phyloP scores from a whole-genome alignment of 2,113 vertebrate genomes.

The Entelurus aequoreus region DNA sequence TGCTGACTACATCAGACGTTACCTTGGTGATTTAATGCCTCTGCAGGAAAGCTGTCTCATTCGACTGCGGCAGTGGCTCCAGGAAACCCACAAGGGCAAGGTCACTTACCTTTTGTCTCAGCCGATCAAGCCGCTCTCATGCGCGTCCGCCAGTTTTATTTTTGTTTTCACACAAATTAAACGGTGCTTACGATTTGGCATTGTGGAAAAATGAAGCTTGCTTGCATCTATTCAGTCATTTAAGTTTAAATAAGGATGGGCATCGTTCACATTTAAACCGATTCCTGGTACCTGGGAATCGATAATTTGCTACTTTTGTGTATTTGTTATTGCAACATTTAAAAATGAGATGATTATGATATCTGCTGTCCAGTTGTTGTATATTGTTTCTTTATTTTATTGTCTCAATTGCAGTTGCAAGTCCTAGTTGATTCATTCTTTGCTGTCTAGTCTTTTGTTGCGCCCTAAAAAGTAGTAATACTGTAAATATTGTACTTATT shows the following conservation, averaged over 20 bases:
- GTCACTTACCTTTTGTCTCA: slow-evolving; percentile 62
- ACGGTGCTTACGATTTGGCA: not conserved
- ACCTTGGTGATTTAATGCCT: slow-evolving; percentile 89
- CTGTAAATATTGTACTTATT: too few species aligned
- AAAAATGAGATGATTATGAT: too few species aligned
- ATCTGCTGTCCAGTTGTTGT: too few species aligned
- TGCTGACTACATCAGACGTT: slow-evolving; percentile 93
- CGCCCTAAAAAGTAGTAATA: too few species aligned
- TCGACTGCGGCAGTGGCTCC: slow-evolving; percentile 89
- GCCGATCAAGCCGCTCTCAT: not conserved
- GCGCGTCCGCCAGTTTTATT: not conserved
- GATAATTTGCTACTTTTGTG: too few species aligned
- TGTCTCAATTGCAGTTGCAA: too few species aligned
- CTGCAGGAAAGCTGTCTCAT: slow-evolving; percentile 97
- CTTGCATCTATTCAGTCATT: not conserved
- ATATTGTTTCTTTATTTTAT: too few species aligned
- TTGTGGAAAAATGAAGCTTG: not conserved
- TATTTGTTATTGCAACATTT: too few species aligned
- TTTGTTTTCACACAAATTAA: not conserved
- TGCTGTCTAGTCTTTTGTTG: too few species aligned
- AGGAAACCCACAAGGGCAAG: slow-evolving; percentile 96
- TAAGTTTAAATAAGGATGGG: not conserved
- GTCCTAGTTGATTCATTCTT: too few species aligned
- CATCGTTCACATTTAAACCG: too few species aligned
- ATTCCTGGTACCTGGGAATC: too few species aligned